Percentiles rank a stretch among this genome's conserved stretches.
Conservation (phyloP, 2,888 invertebrate genomes). For the Eilema depressum region DNA sequence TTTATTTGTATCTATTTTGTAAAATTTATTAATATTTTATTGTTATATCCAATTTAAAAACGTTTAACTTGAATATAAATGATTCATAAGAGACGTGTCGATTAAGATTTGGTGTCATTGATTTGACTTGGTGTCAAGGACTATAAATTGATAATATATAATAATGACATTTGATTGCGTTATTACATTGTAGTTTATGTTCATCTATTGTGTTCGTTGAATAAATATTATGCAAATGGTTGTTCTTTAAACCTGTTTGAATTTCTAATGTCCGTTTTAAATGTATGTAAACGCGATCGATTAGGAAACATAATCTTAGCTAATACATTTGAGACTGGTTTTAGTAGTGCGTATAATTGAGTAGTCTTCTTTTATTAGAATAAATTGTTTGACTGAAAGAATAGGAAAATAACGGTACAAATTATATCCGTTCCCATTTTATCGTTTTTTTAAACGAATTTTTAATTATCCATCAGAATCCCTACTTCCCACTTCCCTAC, state of each 20-base stretch:
- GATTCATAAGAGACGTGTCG: slow-evolving; percentile 4
- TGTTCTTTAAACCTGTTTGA: not conserved
- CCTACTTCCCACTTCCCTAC: too few relatives aligned
- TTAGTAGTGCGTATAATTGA: not conserved
- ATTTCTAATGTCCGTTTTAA: not conserved
- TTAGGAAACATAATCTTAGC: slow-evolving; percentile 1
- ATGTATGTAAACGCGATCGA: not conserved
- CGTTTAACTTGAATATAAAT: slow-evolving; percentile 20
- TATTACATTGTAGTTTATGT: slow-evolving; percentile 13
- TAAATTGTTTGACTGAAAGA: not conserved
- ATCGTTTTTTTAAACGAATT: too few relatives aligned
- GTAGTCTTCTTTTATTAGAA: not conserved
- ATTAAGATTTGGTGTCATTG: slow-evolving; percentile 26
- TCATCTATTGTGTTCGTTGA: not conserved
- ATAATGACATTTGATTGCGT: slow-evolving; percentile 20
- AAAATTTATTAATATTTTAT: slow-evolving; percentile 7
- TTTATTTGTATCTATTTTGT: slow-evolving; percentile 3
- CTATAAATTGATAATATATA: slow-evolving; percentile 17
- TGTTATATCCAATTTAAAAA: slow-evolving; percentile 14
- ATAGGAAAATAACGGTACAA: not conserved
- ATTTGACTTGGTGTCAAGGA: slow-evolving; percentile 25
- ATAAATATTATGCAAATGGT: slow-evolving; percentile 5
- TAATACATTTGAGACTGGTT: not conserved
- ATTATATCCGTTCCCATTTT: too few relatives aligned
- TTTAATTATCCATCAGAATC: too few relatives aligned